Conservation (phyloP, 2,888 invertebrate genomes). For the Stomorhina lunata region DNA sequence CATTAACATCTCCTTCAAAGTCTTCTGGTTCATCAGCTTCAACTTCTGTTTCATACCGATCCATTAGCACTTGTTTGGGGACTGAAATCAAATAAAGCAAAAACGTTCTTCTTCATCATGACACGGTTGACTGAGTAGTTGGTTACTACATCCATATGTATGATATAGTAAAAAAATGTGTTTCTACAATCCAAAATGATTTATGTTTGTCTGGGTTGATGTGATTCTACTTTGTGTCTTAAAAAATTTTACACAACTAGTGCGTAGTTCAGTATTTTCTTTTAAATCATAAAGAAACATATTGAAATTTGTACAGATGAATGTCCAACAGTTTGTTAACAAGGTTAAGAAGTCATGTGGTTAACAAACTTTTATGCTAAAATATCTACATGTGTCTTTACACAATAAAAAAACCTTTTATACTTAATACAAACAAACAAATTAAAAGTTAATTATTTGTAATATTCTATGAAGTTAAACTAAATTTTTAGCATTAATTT, state of each 20-base stretch:
- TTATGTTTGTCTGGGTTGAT: background rate
- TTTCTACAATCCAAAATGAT: background rate
- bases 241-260: background rate
- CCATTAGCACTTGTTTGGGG: conserved; percentile 90
- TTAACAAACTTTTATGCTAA: background rate
- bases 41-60: conserved; percentile 88
- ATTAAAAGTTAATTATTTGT: no score
- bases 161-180: background rate
- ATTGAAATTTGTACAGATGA: background rate
- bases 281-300: background rate
- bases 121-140: background rate
- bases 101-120: conserved; percentile 10
- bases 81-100: conserved; percentile 82
- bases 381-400: no score
- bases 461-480: no score
- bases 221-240: background rate
- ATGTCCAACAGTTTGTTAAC: background rate
- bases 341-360: background rate
- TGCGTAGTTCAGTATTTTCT: background rate
- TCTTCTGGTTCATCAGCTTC: conserved; percentile 88
- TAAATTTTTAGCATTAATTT: no score
- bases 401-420: no score
- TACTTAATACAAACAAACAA: no score
- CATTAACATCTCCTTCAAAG: conserved; percentile 81
- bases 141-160: background rate